Percentiles rank a stretch among this genome's conserved stretches.
These are phyloP conservation scores for Smutsia temminckii DNA, from an alignment of 2,797 vertebrate species.

Conservation along the genomic window DNA sequence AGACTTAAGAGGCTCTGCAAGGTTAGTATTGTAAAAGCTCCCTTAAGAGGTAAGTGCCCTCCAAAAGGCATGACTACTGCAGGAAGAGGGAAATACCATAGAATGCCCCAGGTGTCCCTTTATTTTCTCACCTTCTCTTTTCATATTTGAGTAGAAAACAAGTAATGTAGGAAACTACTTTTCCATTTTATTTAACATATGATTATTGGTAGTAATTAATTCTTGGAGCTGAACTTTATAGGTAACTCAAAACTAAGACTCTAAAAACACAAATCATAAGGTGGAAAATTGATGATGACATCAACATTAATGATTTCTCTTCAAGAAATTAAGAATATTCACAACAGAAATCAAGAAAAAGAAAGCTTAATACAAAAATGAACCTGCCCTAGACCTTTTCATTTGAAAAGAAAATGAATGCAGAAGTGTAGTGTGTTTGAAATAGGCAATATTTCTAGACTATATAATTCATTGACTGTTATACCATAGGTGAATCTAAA, in stretches of 20 bases:
- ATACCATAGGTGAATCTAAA: neutral
- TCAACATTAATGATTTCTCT: too few relatives aligned
- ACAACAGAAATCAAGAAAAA: too few relatives aligned
- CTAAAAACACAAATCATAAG: too few relatives aligned
- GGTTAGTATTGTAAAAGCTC: constrained; percentile 84
- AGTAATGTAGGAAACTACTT: neutral
- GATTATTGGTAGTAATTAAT: neutral
- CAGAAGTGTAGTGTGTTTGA: neutral
- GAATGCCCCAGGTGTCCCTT: neutral
- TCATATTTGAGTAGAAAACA: neutral
- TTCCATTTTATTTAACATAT: constrained; percentile 31
- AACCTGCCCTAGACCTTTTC: neutral
- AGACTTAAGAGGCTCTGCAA: constrained; percentile 91
- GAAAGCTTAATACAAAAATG: too few relatives aligned
- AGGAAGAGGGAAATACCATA: neutral
- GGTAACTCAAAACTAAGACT: neutral
- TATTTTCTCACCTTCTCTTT: neutral
- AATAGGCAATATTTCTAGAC: neutral
- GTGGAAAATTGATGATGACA: too few relatives aligned
- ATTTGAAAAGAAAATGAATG: neutral
- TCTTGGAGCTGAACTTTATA: neutral
- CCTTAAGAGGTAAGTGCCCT: neutral
- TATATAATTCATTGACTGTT: neutral
- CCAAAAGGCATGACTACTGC: neutral
- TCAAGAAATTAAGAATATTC: too few relatives aligned